Evolutionary conservation across 2,113 vertebrate genomes (phyloP).

Genomic region (Sorex fumeus): DNA sequence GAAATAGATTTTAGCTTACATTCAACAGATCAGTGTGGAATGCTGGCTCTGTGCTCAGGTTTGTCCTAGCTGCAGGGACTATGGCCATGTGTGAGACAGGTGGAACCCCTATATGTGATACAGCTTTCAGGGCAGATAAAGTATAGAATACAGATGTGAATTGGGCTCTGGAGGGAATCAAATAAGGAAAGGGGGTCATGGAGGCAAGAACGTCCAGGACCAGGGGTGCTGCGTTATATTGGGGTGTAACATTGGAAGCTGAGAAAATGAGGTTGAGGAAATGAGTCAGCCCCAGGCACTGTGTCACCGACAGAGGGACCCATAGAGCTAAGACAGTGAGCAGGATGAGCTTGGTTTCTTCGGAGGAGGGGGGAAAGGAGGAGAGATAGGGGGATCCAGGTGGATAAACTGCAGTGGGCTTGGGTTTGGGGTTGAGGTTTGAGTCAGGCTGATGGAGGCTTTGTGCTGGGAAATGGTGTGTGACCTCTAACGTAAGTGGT

Average conservation of each 20-base stretch:
- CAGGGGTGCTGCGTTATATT: not conserved
- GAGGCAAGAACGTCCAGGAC: not conserved
- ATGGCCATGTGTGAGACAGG: not conserved
- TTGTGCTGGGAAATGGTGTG: not conserved
- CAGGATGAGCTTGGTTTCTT: not conserved
- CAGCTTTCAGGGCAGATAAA: not conserved
- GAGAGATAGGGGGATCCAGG: not conserved
- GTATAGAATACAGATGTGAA: not conserved
- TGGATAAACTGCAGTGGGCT: not conserved
- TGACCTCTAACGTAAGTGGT: not conserved
- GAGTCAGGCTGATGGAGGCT: not conserved
- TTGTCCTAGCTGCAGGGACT: not conserved
- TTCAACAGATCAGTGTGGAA: not conserved
- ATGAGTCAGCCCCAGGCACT: not conserved
- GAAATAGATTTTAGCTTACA: not conserved
- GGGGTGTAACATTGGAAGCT: not conserved
- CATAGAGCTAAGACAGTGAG: not conserved
- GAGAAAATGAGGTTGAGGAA: not conserved
- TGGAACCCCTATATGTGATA: not conserved
- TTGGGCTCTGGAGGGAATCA: not conserved
- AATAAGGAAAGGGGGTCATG: not conserved
- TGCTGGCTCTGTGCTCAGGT: not conserved
- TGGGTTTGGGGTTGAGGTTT: not conserved
- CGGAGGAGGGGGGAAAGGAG: not conserved
- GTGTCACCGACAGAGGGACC: not conserved